Base-by-base conservation (phyloP, 92 coral and sea anemone species). In the Phenganax marumi region DNA sequence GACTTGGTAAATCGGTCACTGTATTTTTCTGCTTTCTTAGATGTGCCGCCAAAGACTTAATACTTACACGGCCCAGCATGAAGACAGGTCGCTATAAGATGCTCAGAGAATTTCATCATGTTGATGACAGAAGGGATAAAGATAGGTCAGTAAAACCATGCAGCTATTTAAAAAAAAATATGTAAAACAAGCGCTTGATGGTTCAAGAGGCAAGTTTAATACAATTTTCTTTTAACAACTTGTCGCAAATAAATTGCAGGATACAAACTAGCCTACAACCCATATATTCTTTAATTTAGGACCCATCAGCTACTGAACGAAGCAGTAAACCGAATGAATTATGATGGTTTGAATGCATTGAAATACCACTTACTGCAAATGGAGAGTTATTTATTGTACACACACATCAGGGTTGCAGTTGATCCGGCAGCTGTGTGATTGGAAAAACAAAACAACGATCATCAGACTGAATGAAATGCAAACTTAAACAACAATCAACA, bases 1-100 rank as follows among this genome's bases (percentile, higher is more conserved):
- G 22, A 9, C n/a, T 68, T 26, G 14, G 10, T 25, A 24, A 23
- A 43, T 26, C 17, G 3, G 48, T 9, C 57, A 12, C 50, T 70
- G 4, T 22, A 8, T 14, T 8, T 18, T 47, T 39, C 10, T 50
- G 75, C 83, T 22, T 33, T 70, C 21, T 52, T 39, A 93, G 97
- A 70, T 76, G 89, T 12, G 73, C 66, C 13, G 89, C 86, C 14
- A 85, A 61, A 24, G 86, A 83, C 17, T 85, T 94, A 46, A 81
- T 84, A 26, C 82, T 92, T 18, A 93, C 97, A 9, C 90, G 97
- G 10, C 97, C 97, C 5, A 93, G 90, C 0, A 89, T 88, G 13
- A 88, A 84, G 81, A 90, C 89, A 43, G 97, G 97, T 39, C 92
- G 97, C 25, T 93, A 93, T 78, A 88, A 90, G 11, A 93, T 93